Evolutionary conservation across 2,888 invertebrate genomes (phyloP).

Genomic region (Omphaloscelis lunosa): DNA sequence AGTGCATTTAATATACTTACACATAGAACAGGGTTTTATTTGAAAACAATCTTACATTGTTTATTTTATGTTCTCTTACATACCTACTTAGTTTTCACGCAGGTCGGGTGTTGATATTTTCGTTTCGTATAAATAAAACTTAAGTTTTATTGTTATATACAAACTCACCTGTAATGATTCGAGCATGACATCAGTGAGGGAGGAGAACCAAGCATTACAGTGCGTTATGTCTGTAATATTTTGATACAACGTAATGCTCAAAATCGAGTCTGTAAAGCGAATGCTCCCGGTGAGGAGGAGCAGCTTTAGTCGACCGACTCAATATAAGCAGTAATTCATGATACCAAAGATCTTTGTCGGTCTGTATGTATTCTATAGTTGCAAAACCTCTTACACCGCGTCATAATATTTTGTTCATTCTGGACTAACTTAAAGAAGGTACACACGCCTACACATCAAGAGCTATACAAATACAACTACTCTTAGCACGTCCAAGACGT

Average conservation of each 20-base stretch:
- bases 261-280: too few species aligned
- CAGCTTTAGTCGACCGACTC: too few species aligned
- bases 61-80: too few species aligned
- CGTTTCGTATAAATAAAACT: neutral
- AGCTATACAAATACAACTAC: neutral
- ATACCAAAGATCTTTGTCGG: neutral
- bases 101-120: neutral
- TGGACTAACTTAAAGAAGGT: too few species aligned
- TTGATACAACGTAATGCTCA: too few species aligned
- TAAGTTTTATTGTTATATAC: too few species aligned
- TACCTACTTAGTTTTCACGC: neutral
- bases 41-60: neutral
- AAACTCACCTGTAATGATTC: too few species aligned
- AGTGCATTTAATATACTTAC: neutral
- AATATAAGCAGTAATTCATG: neutral
- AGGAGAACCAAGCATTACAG: too few species aligned
- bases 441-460: neutral
- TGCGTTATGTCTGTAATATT: too few species aligned
- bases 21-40: neutral
- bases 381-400: too few species aligned
- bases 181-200: too few species aligned
- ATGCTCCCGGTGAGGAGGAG: too few species aligned
- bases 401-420: neutral
- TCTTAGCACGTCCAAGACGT: neutral
- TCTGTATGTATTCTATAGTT: neutral